Base-by-base conservation (phyloP, 2,113 vertebrate genomes). In the Corvus cornix region DNA sequence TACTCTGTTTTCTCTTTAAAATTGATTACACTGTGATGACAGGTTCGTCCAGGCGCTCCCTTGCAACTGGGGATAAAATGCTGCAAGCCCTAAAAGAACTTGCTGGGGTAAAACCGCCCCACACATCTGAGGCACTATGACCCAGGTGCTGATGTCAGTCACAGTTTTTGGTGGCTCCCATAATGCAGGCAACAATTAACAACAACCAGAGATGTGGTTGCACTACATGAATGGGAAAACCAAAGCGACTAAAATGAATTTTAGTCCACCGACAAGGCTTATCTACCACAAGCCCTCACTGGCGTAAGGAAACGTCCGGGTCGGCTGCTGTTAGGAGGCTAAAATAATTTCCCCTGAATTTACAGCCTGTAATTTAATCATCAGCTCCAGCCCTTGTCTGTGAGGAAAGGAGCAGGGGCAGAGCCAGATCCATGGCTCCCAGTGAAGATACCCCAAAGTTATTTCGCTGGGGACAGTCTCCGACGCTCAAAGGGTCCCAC, bases 301-400 rank as follows among this genome's bases (percentile, higher is more conserved):
- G 51, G 62, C 15, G 0, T 62, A 89, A 93, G 58, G 78, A 94
- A 95, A 96, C 22, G 43, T 48, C 90, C 69, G 58, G 70, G 88
- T 84, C 2, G 33, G 79, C 85, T 93, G 89, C 94, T 93, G 79
- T 94, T 83, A 78, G 94, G 82, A 96, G 51, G 76, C 85, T 96
- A 91, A 93, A 95, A 96, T 93, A 96, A 96, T 95, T 95, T 94
- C 72, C 78, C 79, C 56, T 90, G 96, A 96, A 96, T 96, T 96
- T 96, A 79, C 95, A 93, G 95, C 88, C 93, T 77, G 87, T 92
- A 94, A 96, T 97, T 95, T 77, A 96, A 96, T 96, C 88, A 94
- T 67, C 82, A 73, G 83, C 85, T 95, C 70, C 94, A 94, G 94
- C 79, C 79, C 78, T 72, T 30, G 95, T 43, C 95, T 79, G 78